Evolutionary conservation across 2,797 vertebrate species (phyloP).

Genomic region (Tenualosa thibaudeaui): DNA sequence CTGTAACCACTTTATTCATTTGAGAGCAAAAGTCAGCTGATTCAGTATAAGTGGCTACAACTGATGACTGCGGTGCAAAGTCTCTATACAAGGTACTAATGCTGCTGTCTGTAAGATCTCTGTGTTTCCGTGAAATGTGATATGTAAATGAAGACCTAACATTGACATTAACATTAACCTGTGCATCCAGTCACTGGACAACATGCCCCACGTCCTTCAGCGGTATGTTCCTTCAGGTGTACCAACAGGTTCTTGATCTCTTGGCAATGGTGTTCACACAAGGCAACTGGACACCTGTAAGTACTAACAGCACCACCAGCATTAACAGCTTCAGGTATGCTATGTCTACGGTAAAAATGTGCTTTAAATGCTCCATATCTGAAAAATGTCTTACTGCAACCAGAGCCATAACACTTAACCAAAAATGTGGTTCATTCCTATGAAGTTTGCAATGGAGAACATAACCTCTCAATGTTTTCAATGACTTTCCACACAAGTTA

Average conservation of each 20-base stretch:
- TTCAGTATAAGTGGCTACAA: not conserved
- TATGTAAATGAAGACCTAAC: constrained; percentile 30
- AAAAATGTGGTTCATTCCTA: constrained; percentile 31
- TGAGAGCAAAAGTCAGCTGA: not conserved
- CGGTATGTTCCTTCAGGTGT: constrained; percentile 29
- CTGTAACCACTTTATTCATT: not conserved
- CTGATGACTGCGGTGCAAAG: no score
- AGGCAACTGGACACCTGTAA: constrained; percentile 4
- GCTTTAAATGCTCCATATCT: constrained; percentile 26
- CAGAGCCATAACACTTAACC: constrained; percentile 28
- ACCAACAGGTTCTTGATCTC: not conserved
- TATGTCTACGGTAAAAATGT: constrained; percentile 24
- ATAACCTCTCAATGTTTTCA: constrained; percentile 31
- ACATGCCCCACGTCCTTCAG: not conserved
- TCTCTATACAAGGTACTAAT: no score
- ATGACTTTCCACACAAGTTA: constrained; percentile 21
- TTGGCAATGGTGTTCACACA: not conserved
- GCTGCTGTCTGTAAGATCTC: constrained; percentile 32
- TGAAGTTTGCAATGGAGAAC: constrained; percentile 33
- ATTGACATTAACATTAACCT: not conserved
- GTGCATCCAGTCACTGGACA: constrained; percentile 27
- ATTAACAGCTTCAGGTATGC: not conserved
- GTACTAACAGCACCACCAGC: not conserved
- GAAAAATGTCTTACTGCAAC: constrained; percentile 29
- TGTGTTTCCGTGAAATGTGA: constrained; percentile 32